phyloP scores from a whole-genome alignment of 2,113 vertebrate species.

The Panthera leo region DNA sequence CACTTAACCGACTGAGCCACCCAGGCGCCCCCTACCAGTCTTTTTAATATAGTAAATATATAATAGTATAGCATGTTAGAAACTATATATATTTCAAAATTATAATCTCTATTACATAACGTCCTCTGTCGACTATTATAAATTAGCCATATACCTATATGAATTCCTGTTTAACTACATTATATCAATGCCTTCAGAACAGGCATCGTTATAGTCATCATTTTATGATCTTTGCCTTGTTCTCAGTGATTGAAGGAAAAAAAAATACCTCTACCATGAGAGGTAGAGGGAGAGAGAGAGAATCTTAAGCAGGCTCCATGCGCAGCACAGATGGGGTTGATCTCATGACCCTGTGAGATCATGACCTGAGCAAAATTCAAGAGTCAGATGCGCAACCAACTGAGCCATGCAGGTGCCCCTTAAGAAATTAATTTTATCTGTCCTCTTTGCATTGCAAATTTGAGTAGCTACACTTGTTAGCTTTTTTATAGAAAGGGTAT shows the following conservation, averaged over 20 bases:
- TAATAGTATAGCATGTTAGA: background rate
- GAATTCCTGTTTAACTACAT: background rate
- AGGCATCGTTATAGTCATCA: background rate
- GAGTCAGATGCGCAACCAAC: too few relatives aligned
- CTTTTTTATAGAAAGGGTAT: background rate
- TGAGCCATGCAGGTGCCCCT: background rate
- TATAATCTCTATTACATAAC: background rate
- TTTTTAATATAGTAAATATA: background rate
- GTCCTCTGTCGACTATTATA: background rate
- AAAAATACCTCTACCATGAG: background rate
- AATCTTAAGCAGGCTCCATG: too few relatives aligned
- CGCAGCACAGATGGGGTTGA: too few relatives aligned
- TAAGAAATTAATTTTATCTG: background rate
- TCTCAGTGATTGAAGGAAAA: background rate
- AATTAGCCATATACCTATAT: background rate
- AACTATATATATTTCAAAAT: background rate
- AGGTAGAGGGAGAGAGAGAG: too few relatives aligned
- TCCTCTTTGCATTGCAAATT: background rate
- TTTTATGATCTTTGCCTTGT: slow-evolving; percentile 8
- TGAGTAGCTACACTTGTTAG: background rate
- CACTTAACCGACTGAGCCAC: too few relatives aligned
- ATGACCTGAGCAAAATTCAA: too few relatives aligned
- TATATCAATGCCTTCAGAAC: background rate
- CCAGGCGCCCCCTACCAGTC: background rate
- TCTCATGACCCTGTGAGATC: too few relatives aligned